Conservation (phyloP, 2,888 invertebrate genomes). For the Lasioglossum calceatum region DNA sequence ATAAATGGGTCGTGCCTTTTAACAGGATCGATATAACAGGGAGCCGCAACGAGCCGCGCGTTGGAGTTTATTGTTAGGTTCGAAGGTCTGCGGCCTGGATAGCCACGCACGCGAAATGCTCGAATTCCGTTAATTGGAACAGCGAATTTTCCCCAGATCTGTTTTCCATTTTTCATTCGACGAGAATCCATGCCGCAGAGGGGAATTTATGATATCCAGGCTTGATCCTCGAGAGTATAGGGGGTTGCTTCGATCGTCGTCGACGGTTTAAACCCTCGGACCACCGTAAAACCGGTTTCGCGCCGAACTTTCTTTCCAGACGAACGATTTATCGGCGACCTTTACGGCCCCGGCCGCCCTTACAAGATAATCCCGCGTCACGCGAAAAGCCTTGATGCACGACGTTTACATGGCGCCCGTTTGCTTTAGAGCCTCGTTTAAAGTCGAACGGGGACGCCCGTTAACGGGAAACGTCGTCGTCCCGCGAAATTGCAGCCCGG, state of each 20-base stretch:
- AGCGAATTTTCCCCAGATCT: not conserved
- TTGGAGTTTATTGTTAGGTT: slow-evolving; percentile 10
- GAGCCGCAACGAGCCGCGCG: not conserved
- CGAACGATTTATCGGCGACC: slow-evolving; percentile 68
- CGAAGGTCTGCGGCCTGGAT: slow-evolving; percentile 5
- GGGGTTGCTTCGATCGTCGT: not conserved
- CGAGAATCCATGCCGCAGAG: not conserved
- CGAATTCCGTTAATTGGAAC: slow-evolving; percentile 30
- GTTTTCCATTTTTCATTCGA: not conserved
- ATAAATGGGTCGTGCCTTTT: slow-evolving; percentile 12
- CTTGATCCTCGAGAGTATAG: not conserved
- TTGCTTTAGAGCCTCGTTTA: slow-evolving; percentile 47
- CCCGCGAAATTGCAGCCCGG: slow-evolving; percentile 11
- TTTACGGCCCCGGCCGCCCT: slow-evolving; percentile 57
- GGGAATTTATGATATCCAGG: not conserved
- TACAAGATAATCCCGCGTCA: slow-evolving; percentile 64
- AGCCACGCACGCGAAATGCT: slow-evolving; percentile 5
- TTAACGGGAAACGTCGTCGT: slow-evolving; percentile 31
- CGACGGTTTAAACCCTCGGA: slow-evolving; percentile 55
- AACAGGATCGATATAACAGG: slow-evolving; percentile 12
- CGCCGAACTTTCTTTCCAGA: slow-evolving; percentile 52
- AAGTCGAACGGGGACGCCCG: slow-evolving; percentile 44
- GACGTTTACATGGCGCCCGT: slow-evolving; percentile 35
- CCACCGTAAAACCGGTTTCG: slow-evolving; percentile 66
- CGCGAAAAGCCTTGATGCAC: slow-evolving; percentile 59